Conservation (phyloP, 2,113 vertebrate genomes). For the Hippocampus mohnikei region DNA sequence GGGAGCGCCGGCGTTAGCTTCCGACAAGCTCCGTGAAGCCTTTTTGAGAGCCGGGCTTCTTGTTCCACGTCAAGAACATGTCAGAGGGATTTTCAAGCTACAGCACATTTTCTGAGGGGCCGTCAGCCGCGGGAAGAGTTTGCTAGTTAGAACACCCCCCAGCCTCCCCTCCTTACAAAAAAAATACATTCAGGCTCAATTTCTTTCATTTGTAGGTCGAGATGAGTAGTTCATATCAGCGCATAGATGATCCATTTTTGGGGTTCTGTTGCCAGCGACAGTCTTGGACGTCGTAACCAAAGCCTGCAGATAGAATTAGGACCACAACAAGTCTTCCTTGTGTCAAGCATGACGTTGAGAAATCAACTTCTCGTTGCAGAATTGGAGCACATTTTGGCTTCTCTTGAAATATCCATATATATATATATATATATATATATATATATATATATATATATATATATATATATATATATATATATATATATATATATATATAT, state of each 20-base stretch:
- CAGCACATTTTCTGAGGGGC: background rate
- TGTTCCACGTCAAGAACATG: background rate
- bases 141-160: background rate
- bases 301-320: background rate
- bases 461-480: no score
- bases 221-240: background rate
- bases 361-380: background rate
- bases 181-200: background rate
- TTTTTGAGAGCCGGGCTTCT: background rate
- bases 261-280: background rate
- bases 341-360: background rate
- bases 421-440: no score
- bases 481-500: no score
- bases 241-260: background rate
- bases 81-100: background rate
- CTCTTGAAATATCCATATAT: no score
- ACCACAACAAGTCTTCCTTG: background rate
- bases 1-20: background rate
- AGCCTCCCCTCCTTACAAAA: background rate
- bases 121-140: background rate
- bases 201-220: background rate
- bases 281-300: background rate
- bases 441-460: no score
- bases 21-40: slow-evolving; percentile 1
- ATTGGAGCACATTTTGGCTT: no score